Conservation (phyloP, 2,113 vertebrate species). For the Ivindomyrus marchei region DNA sequence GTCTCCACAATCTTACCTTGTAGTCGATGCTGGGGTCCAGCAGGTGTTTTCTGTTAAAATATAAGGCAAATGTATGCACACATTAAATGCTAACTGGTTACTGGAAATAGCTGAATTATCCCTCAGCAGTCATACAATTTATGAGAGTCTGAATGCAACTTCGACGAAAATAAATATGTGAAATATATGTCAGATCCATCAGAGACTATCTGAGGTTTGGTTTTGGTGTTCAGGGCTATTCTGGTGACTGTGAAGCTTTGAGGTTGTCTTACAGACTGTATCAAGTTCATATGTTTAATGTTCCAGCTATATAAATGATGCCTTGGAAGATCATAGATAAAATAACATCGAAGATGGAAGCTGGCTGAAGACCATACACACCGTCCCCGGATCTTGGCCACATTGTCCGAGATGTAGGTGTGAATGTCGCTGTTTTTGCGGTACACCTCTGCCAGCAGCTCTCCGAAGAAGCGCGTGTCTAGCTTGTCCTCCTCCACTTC, state of each 20-base stretch:
- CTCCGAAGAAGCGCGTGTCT: slow-evolving; percentile 88
- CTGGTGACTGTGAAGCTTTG: neutral
- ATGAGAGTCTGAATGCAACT: neutral
- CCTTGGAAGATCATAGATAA: neutral
- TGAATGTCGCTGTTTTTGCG: slow-evolving; percentile 82
- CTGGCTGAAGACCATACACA: neutral
- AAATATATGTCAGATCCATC: neutral
- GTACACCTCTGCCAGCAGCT: slow-evolving; percentile 85
- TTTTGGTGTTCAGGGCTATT: neutral
- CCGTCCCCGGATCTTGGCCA: slow-evolving; percentile 80
- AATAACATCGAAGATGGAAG: neutral
- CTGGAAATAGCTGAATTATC: neutral
- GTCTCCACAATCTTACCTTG: slow-evolving; percentile 49
- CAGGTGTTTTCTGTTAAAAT: slow-evolving; percentile 52
- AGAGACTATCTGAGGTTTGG: neutral
- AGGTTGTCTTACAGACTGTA: neutral
- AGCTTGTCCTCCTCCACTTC: slow-evolving; percentile 52
- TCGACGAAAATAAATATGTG: neutral
- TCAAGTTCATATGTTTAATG: neutral
- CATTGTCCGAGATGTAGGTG: slow-evolving; percentile 76
- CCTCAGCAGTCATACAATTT: neutral
- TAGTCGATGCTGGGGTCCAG: slow-evolving; percentile 50
- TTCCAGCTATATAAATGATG: neutral
- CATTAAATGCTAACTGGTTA: neutral
- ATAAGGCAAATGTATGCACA: slow-evolving; percentile 30